Percentiles rank a stretch among this genome's conserved stretches.
Evolutionary conservation across 1,140 invertebrate species (phyloP).

Genomic region (Drosophila sulfurigaster): DNA sequence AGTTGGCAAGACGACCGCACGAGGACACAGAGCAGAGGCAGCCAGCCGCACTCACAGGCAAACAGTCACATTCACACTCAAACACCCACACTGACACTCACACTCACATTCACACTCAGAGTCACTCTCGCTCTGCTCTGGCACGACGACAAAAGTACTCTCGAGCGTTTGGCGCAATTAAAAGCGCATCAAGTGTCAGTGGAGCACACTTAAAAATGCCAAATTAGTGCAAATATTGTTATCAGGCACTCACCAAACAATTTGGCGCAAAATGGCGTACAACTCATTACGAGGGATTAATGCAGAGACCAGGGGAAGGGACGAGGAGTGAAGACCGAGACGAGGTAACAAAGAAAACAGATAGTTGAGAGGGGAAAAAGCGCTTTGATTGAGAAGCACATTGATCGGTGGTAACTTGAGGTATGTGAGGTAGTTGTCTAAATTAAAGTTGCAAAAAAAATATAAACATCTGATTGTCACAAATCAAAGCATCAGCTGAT

Average conservation of each 20-base stretch:
- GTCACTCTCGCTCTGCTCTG: constrained; percentile 17
- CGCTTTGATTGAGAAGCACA: neutral
- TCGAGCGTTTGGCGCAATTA: constrained; percentile 83
- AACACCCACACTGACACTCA: constrained; percentile 10
- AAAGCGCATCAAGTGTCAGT: constrained; percentile 85
- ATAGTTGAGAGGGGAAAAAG: neutral
- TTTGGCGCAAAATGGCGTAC: constrained; percentile 84
- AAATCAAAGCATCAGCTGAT: too few species aligned
- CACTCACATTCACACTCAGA: neutral
- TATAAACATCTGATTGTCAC: too few species aligned
- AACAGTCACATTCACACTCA: neutral
- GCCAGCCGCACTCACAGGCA: constrained; percentile 4
- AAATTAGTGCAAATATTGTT: constrained; percentile 85
- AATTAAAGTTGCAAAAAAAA: too few species aligned
- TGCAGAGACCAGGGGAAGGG: constrained; percentile 21
- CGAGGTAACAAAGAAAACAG: constrained; percentile 10
- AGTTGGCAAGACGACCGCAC: constrained; percentile 70
- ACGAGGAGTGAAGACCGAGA: neutral
- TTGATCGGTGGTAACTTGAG: too few species aligned
- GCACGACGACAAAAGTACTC: constrained; percentile 62
- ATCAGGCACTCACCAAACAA: constrained; percentile 85
- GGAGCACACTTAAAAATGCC: constrained; percentile 84
- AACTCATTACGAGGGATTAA: constrained; percentile 84
- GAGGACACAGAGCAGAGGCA: constrained; percentile 46
- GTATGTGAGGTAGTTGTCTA: too few species aligned